Base-by-base conservation (phyloP, 2,888 invertebrate species). In the Caenorhabditis imperialis region DNA sequence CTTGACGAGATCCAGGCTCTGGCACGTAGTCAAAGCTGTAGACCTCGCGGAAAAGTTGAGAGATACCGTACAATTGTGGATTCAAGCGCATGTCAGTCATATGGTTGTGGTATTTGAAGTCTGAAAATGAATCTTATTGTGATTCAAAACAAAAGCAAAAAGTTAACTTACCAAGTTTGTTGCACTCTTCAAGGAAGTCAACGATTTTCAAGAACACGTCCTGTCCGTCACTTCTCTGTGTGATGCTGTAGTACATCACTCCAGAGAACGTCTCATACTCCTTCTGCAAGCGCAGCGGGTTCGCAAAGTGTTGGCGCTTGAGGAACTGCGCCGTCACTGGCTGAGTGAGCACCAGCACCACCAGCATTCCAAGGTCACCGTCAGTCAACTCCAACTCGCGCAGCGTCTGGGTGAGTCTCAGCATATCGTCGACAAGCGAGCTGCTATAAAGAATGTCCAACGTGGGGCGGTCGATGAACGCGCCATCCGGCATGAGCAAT, bases 341-440 rank as follows among this genome's bases (percentile, higher is more conserved):
- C 14, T 67, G 50, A 8, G 69, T 55, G 10, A 79, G 48, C 3
- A 76, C n/a, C 12, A 57, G 30, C 1, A 48, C 48, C 2, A 74
- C 44, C 37, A 67, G 61, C 7, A 79, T 14, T 1, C 67, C 67
- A 20, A 73, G 45, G 14, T 67, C 70, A 6, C 35, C 67, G n/a
- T 75, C 75, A 7, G 51, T 51, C n/a, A 65, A 8, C n/a, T 54
- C 58, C 2, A 62, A 14, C 1, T 27, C 33, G 1, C 35, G 16
- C 6, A 77, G 30, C 8, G 42, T 22, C 7, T 53, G 37, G 18
- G 45, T 45, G 38, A 61, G 48, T 12, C 2, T 6, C 4, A 72
- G 23, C 69, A 76, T 61, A 12, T 69, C 33, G 8, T 67, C 58
- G 12, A 62, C 58, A 1, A 76, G 23, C 3, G 30, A 6, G 7